Percentiles rank a stretch among this genome's conserved stretches.
These are phyloP conservation scores for Criorhina ranunculi DNA, from an alignment of 2,888 invertebrate genomes.

Conservation along the genomic window DNA sequence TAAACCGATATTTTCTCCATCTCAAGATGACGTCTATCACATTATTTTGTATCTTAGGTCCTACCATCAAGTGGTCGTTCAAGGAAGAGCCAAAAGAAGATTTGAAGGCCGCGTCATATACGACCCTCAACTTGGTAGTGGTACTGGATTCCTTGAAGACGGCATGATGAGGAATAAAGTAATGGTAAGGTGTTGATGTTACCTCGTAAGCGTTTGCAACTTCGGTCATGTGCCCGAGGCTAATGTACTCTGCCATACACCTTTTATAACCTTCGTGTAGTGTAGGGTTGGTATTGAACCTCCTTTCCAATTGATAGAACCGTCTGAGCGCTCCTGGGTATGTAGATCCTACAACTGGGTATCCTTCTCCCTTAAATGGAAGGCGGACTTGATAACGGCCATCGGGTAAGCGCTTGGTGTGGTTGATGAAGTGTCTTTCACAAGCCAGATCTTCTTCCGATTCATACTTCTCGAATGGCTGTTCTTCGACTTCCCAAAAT, in stretches of 20 bases:
- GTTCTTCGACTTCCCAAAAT: background rate
- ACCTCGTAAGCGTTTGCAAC: no score
- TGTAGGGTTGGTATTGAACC: background rate
- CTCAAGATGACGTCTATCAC: slow-evolving; percentile 54
- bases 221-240: no score
- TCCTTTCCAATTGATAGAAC: background rate
- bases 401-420: background rate
- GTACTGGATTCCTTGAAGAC: slow-evolving; percentile 1
- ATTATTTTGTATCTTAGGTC: slow-evolving; percentile 49
- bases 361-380: background rate
- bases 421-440: background rate
- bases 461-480: background rate
- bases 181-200: background rate
- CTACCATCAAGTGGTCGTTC: slow-evolving; percentile 40
- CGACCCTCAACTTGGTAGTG: slow-evolving; percentile 35
- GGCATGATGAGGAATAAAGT: background rate
- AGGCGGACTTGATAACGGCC: background rate
- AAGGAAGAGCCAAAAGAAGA: slow-evolving; percentile 19
- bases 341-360: background rate
- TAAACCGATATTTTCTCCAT: slow-evolving; percentile 14
- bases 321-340: background rate
- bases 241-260: background rate
- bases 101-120: slow-evolving; percentile 59
- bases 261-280: background rate
- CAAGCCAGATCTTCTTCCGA: background rate